phyloP scores from a whole-genome alignment of 2,113 vertebrate species.

The Pavo muticus region DNA sequence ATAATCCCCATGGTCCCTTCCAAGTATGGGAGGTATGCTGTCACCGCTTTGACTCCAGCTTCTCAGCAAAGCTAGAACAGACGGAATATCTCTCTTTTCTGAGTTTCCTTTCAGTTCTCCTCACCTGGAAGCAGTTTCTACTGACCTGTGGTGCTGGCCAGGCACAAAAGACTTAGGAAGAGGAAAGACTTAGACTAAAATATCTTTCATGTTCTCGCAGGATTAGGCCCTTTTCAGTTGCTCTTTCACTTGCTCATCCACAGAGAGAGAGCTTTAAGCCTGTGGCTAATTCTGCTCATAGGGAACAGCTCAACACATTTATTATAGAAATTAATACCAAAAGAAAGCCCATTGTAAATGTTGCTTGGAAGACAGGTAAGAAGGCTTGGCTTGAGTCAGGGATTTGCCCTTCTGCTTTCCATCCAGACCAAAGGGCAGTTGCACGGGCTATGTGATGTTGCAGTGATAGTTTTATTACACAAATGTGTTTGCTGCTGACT shows the following conservation, averaged over 20 bases:
- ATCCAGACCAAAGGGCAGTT: not conserved
- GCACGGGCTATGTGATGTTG: not conserved
- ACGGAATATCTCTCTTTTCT: not conserved
- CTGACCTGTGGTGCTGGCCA: not conserved
- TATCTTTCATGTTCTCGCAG: not conserved
- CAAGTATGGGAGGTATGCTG: not conserved
- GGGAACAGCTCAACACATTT: not conserved
- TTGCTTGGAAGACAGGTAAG: rapidly evolving
- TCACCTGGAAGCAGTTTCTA: not conserved
- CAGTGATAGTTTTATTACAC: not conserved
- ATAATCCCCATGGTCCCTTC: not conserved
- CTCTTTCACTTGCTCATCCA: not conserved
- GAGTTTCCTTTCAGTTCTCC: not conserved
- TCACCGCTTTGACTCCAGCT: not conserved
- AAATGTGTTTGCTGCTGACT: not conserved
- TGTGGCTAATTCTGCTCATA: not conserved
- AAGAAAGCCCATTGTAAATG: not conserved
- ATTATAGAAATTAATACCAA: not conserved
- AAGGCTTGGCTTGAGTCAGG: not conserved
- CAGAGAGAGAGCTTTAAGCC: not conserved
- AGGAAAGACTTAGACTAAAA: not conserved
- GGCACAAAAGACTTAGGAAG: not conserved
- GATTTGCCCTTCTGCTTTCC: not conserved
- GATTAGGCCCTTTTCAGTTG: not conserved
- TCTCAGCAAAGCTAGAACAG: not conserved